phyloP scores from a whole-genome alignment of 2,113 vertebrate genomes.

The Pagrus major region DNA sequence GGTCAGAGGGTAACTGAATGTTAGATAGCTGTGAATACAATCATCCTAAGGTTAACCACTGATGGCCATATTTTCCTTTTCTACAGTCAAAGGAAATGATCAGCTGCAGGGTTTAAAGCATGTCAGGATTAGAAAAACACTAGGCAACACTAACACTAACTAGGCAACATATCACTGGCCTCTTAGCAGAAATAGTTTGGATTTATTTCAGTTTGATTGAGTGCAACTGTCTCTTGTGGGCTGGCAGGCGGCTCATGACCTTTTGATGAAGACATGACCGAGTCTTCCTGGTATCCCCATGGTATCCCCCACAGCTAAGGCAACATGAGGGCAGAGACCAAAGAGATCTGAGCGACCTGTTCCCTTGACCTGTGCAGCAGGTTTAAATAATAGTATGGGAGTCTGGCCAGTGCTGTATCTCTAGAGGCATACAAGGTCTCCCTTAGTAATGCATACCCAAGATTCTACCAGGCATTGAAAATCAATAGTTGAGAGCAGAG shows the following conservation, averaged over 20 bases:
- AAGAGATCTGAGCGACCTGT: constrained; percentile 39
- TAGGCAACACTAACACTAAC: no score
- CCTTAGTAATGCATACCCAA: constrained; percentile 35
- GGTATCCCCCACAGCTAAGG: neutral
- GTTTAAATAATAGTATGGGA: constrained; percentile 69
- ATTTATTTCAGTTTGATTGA: constrained; percentile 39
- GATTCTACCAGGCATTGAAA: constrained; percentile 52
- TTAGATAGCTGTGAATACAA: constrained; percentile 54
- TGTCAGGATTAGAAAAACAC: constrained; percentile 8
- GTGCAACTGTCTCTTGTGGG: constrained; percentile 17
- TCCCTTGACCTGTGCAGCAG: constrained; percentile 48
- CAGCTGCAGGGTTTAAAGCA: neutral
- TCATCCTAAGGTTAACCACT: constrained; percentile 39
- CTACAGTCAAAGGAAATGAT: neutral
- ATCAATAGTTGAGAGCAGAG: constrained; percentile 69
- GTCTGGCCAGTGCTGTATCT: constrained; percentile 36
- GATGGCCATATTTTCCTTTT: constrained; percentile 25
- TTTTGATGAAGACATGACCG: constrained; percentile 19
- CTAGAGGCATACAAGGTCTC: constrained; percentile 24
- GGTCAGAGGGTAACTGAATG: constrained; percentile 58
- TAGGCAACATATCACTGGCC: constrained; percentile 3
- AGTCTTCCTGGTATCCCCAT: constrained; percentile 4
- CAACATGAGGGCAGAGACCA: constrained; percentile 31
- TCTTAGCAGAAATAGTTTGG: constrained; percentile 1
- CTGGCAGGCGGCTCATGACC: constrained; percentile 30